Evolutionary conservation across 2,797 vertebrate genomes (phyloP).

Genomic region (Distichodus sexfasciatus): DNA sequence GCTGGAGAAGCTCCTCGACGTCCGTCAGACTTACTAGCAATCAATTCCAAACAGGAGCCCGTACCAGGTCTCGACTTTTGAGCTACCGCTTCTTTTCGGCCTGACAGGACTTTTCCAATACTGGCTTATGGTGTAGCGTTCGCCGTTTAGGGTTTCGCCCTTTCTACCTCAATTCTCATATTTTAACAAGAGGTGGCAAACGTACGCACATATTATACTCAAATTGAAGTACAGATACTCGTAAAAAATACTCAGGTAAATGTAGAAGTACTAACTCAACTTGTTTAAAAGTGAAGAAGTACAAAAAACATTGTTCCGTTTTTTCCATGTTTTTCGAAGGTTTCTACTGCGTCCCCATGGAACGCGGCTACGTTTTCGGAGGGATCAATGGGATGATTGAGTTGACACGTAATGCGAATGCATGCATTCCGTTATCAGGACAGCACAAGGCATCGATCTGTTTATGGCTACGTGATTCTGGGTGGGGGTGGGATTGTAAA

Average conservation of each 20-base stretch:
- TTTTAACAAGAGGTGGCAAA: no score
- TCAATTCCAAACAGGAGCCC: conserved; percentile 28
- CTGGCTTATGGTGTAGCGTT: no score
- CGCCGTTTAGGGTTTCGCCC: no score
- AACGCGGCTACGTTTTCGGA: conserved; percentile 29
- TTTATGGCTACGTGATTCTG: conserved; percentile 50
- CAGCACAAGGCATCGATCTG: conserved; percentile 62
- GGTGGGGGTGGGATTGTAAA: conserved; percentile 47
- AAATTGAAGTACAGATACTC: no score
- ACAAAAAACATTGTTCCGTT: neutral
- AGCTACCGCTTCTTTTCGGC: conserved; percentile 6
- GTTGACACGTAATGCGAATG: conserved; percentile 58
- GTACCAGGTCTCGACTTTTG: no score
- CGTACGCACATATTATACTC: no score
- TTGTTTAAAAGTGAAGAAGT: no score
- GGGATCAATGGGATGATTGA: conserved; percentile 53
- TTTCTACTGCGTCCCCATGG: conserved; percentile 19
- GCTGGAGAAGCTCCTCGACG: conserved; percentile 21
- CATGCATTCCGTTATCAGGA: conserved; percentile 63
- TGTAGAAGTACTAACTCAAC: no score
- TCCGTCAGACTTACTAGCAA: conserved; percentile 9
- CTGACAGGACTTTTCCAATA: no score
- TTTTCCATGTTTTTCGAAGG: conserved; percentile 15
- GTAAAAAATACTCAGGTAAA: no score
- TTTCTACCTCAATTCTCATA: no score